Base-by-base conservation (phyloP, 1,140 invertebrate species). In the Plutomurus gul region DNA sequence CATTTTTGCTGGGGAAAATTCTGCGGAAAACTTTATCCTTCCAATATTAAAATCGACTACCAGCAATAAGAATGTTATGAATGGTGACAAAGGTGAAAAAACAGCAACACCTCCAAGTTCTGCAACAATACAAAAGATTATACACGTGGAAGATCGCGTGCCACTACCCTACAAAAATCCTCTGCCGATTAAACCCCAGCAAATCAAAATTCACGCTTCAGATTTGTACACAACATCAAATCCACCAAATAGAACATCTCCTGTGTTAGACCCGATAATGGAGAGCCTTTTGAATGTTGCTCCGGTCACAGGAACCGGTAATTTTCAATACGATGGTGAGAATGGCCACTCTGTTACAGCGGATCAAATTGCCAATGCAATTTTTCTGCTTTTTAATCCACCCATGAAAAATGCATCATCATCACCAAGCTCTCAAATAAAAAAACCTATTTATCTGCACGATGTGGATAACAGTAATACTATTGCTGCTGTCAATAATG, bases 341-440 rank as follows among this genome's bases (percentile, higher is more conserved):
- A 75, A 71, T 33, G 39, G 25, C 33, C 20, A 33, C 30, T 33
- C 77, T 10, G 33, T 76, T 13, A 79, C 74, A 18, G 78, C 75
- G 39, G 78, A 80, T 20, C 70, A 82, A 27, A 82, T 82, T 75
- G 81, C 81, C 5, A 60, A 70, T 65, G 78, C 78, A 13, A 79
- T 82, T 46, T 43, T 80, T 13, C n/a, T 80, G 33, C 51, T 82
- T 22, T 65, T 82, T 10, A 51, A 77, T 39, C 78, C 76, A 11
- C 40, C 10, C 25, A 18, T 22, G 3, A 39, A 39, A 47, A 33
- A 46, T 36, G 73, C 33, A 51, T 43, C 40, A 16, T 76, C 75
- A 60, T 49, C 39, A 0, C 16, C 39, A 30, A 36, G 56, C 13
- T 27, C 13, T 27, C 27, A 7, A 56, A 30, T 65, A 11, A 65